Conservation (phyloP, 2,888 invertebrate genomes). For the Microplitis deprimator region DNA sequence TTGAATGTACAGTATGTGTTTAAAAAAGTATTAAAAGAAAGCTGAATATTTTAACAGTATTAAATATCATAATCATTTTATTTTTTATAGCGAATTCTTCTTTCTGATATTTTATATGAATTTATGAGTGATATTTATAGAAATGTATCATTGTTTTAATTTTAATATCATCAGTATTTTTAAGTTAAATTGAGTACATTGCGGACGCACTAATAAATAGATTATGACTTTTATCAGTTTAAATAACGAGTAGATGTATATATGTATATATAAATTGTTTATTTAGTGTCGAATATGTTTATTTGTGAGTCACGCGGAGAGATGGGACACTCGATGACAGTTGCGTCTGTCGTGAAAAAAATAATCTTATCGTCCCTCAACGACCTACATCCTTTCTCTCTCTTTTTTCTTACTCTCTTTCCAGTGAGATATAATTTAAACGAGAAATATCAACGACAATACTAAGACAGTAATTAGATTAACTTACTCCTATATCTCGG, state of each 20-base stretch:
- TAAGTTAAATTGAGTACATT: not conserved
- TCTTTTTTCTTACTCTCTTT: conserved; percentile 10
- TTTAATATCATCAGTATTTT: not conserved
- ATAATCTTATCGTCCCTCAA: conserved; percentile 35
- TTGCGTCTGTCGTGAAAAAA: conserved; percentile 21
- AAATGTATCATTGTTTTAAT: not conserved
- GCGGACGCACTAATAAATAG: conserved; percentile 5
- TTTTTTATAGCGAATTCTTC: not conserved
- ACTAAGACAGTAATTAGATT: conserved; percentile 50
- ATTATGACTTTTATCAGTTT: not conserved
- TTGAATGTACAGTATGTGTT: conserved; percentile 15
- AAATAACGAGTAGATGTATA: conserved; percentile 10
- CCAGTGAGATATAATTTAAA: conserved; percentile 17
- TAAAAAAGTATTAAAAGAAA: not conserved
- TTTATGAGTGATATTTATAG: not conserved
- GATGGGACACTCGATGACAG: not conserved
- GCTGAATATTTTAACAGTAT: not conserved
- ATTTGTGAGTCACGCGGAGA: not conserved
- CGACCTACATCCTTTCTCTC: conserved; percentile 32
- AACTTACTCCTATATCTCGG: conserved; percentile 42
- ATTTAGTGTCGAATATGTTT: not conserved
- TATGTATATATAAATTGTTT: not conserved
- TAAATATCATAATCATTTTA: not conserved
- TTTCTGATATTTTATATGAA: not conserved
- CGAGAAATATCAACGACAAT: conserved; percentile 42